A percentile compares a stretch with the other conserved stretches of the same genome.
Evolutionary conservation across 2,113 vertebrate species (phyloP).

Genomic region (Telmatochromis brachygnathus): DNA sequence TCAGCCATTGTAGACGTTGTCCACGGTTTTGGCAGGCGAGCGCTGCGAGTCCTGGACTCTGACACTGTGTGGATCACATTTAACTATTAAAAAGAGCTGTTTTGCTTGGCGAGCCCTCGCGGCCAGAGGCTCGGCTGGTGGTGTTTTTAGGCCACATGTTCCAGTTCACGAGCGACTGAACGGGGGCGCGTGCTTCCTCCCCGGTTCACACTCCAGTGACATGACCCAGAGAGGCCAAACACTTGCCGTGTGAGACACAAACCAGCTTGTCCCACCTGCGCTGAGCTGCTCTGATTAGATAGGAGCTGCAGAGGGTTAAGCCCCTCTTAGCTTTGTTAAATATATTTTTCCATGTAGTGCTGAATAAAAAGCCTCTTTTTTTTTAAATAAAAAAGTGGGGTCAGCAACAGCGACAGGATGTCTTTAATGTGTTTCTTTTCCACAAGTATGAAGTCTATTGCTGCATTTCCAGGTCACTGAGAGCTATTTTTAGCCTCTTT

Average conservation of each 20-base stretch:
- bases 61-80: constrained; percentile 46
- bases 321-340: not conserved
- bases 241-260: constrained; percentile 51
- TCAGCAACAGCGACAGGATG: not conserved
- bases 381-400: not conserved
- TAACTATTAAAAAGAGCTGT: constrained; percentile 50
- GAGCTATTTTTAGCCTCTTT: constrained; percentile 46
- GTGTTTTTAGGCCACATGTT: constrained; percentile 55
- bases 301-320: constrained; percentile 17
- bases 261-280: constrained; percentile 53
- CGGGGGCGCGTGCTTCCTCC: constrained; percentile 45
- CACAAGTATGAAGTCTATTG: constrained; percentile 21
- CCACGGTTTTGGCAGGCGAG: constrained; percentile 44
- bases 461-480: constrained; percentile 54
- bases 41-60: constrained; percentile 31
- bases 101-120: constrained; percentile 50
- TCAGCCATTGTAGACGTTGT: constrained; percentile 36
- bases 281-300: constrained; percentile 56
- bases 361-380: not conserved
- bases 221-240: constrained; percentile 36
- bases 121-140: constrained; percentile 22
- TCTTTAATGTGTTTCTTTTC: constrained; percentile 17
- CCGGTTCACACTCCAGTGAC: constrained; percentile 52
- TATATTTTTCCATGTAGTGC: not conserved
- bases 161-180: constrained; percentile 43